A percentile compares a stretch with the other conserved stretches of the same genome.
phyloP scores from a whole-genome alignment of 2,888 invertebrate species.

The Lysandra coridon region DNA sequence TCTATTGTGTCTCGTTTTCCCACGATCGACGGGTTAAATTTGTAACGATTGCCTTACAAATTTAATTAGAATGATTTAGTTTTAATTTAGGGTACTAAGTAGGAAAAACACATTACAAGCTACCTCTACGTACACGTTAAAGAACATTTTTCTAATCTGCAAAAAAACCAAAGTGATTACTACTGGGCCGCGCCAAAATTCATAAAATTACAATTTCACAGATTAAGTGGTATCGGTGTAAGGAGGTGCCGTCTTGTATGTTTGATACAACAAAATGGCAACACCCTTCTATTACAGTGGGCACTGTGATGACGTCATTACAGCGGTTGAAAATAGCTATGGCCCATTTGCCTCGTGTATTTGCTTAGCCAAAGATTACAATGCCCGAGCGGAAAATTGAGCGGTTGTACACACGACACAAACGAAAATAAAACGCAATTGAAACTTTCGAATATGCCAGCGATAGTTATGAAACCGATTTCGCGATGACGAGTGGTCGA shows the following conservation, averaged over 20 bases:
- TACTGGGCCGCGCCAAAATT: no score
- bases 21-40: no score
- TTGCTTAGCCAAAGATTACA: conserved; percentile 59
- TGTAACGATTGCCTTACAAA: no score
- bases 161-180: no score
- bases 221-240: conserved; percentile 41
- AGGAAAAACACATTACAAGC: no score
- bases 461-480: conserved; percentile 8
- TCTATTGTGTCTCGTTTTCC: no score
- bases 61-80: no score
- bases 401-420: conserved; percentile 31
- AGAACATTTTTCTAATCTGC: no score
- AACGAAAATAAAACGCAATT: conserved; percentile 17
- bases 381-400: conserved; percentile 42
- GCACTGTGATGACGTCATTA: conserved; percentile 67
- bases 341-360: conserved; percentile 63
- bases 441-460: not conserved
- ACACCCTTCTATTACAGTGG: conserved; percentile 57
- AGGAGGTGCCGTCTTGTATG: conserved; percentile 38
- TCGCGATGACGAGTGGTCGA: not conserved
- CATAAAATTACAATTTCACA: not conserved
- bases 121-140: no score
- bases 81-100: no score
- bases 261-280: conserved; percentile 50
- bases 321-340: conserved; percentile 61